A percentile compares a stretch with the other conserved stretches of the same genome.
phyloP scores from a whole-genome alignment of 2,888 invertebrate species.

The Diaprepes abbreviatus region DNA sequence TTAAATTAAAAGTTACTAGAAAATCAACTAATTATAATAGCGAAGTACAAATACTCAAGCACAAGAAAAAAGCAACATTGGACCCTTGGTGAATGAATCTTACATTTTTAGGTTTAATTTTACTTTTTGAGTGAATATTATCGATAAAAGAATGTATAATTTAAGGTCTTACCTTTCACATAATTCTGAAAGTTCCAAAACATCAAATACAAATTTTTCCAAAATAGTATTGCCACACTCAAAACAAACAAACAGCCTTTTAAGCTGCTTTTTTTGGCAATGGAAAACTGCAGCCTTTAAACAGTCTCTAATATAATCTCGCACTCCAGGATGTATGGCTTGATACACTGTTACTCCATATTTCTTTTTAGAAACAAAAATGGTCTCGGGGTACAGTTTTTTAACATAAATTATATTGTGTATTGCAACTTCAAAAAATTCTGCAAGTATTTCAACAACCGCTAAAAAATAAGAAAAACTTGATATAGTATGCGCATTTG shows the following conservation, averaged over 20 bases:
- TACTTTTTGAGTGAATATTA: too few relatives aligned
- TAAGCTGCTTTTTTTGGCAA: slow-evolving; percentile 69
- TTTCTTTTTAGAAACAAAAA: slow-evolving; percentile 75
- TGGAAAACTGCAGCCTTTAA: slow-evolving; percentile 70
- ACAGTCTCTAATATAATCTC: slow-evolving; percentile 73
- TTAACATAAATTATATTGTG: slow-evolving; percentile 74
- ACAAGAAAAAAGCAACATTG: too few relatives aligned
- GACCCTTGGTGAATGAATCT: too few relatives aligned
- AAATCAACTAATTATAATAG: too few relatives aligned
- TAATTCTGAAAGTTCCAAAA: slow-evolving; percentile 56
- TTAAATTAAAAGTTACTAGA: too few relatives aligned
- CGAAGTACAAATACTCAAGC: too few relatives aligned
- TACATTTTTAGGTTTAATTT: too few relatives aligned
- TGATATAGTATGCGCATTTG: too few relatives aligned
- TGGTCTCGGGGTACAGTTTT: slow-evolving; percentile 75
- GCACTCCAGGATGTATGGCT: slow-evolving; percentile 76
- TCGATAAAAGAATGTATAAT: too few relatives aligned
- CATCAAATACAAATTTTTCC: slow-evolving; percentile 69
- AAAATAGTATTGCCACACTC: slow-evolving; percentile 65
- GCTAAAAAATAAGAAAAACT: too few relatives aligned
- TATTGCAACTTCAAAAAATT: slow-evolving; percentile 77
- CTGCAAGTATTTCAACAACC: slow-evolving; percentile 72
- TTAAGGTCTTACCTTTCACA: slow-evolving; percentile 46
- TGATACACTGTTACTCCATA: slow-evolving; percentile 74
- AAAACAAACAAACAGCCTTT: slow-evolving; percentile 69